These are phyloP conservation scores for Apodemus agrarius DNA, from an alignment of 2,797 vertebrate species.

Conservation along the genomic window DNA sequence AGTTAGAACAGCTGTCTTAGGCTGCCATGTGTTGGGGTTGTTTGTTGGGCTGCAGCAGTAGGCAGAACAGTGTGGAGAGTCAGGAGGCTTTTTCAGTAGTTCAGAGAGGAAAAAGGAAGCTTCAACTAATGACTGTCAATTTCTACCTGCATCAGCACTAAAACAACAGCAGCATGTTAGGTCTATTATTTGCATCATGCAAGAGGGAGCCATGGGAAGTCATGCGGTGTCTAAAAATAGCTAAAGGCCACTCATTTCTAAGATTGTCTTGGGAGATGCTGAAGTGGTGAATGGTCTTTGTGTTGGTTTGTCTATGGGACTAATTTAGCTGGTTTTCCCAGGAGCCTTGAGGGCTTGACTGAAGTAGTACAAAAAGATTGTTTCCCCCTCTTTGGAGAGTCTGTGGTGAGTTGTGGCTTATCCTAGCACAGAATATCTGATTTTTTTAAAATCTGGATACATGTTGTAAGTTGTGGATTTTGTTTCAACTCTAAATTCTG, in stretches of 20 bases:
- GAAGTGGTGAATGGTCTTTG: background rate
- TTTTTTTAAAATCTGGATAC: constrained; percentile 17
- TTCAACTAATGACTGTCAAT: background rate
- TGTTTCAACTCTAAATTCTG: constrained; percentile 53
- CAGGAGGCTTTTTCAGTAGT: background rate
- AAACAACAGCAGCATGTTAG: background rate
- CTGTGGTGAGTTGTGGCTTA: background rate
- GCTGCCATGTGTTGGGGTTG: background rate
- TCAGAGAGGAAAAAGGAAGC: background rate
- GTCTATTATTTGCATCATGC: background rate
- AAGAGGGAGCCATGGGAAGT: background rate
- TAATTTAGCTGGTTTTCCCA: background rate
- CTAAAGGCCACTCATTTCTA: background rate
- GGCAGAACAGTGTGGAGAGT: background rate
- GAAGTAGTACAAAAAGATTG: background rate
- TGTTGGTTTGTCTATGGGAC: background rate
- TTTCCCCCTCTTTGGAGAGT: background rate
- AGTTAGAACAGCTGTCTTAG: background rate
- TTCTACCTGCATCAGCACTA: background rate
- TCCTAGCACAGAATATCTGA: background rate
- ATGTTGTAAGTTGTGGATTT: constrained; percentile 25
- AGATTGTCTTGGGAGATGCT: background rate
- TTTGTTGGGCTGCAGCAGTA: background rate
- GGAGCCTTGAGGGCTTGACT: background rate
- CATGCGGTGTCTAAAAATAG: background rate